Evolutionary conservation across 2,797 vertebrate species (phyloP).

Genomic region (Macropus fuliginosus): DNA sequence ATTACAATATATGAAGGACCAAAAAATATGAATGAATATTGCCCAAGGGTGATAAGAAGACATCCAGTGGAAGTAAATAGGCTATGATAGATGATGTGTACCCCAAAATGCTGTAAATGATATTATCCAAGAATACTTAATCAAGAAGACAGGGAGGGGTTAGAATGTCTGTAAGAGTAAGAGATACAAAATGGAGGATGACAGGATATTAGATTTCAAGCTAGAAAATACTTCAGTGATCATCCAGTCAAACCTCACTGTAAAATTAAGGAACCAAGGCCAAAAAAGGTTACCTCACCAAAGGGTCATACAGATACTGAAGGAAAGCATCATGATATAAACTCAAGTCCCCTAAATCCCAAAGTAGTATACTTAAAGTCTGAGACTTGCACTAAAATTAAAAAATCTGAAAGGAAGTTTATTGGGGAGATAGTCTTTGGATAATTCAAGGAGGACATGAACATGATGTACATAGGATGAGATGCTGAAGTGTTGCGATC

Average conservation of each 20-base stretch:
- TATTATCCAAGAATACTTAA: not conserved
- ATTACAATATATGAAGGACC: not conserved
- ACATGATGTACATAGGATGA: not conserved
- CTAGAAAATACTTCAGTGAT: not conserved
- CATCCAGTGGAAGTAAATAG: not conserved
- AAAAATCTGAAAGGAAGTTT: not conserved
- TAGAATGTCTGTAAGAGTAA: not conserved
- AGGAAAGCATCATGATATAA: not conserved
- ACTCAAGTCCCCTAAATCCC: not conserved
- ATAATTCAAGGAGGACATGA: not conserved
- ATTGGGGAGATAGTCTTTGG: not conserved
- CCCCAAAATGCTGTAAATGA: not conserved
- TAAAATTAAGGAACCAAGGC: not conserved
- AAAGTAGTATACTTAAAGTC: not conserved
- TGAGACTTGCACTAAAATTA: not conserved
- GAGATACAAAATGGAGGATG: not conserved
- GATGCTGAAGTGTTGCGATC: not conserved
- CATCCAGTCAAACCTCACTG: not conserved
- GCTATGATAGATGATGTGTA: not conserved
- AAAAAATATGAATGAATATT: not conserved
- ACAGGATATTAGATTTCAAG: not conserved
- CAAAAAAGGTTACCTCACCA: not conserved
- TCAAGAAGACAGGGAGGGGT: not conserved
- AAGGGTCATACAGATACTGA: not conserved
- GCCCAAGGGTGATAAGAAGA: not conserved